Evolutionary conservation across 1,140 invertebrate species (phyloP), one percentile per base, ranked within the genome.

Genomic region (Euura saliciscinereae): DNA sequence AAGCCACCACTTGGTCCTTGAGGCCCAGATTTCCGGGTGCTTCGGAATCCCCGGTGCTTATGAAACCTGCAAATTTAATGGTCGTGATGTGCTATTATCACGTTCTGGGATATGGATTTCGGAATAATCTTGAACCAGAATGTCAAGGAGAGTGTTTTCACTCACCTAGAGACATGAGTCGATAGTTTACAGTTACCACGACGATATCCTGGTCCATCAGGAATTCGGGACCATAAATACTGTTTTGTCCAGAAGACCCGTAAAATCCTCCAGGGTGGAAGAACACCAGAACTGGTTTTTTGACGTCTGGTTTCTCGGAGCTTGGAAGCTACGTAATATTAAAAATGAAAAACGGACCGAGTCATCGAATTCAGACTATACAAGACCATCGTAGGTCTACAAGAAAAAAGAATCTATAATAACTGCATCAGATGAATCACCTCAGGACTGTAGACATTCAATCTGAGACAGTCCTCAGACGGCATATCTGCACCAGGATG

Each of bases 381-480:
- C 1, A 28, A 28, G 28, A 28, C 28, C 28, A 28, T 28, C 28
- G 28, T 28, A 28, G 28, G 10, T 64, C 10, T 64, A 64, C 59
- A 10, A 64, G 59, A 64, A 10, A 64, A n/a, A 11, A 64, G 1
- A 64, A 64, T 28, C 28, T 1, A 28, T 28, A 28, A 28, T 28
- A 28, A 28, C 28, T 28, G 28, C 28, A 28, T 28, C 28, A 28
- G 28, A 28, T 0, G 59, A 74, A 45, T 7, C 80, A 85, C 85
- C 73, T 78, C 79, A 51, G 93, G 93, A n/a, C 93, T 92, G 80
- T 93, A 95, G 5, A 96, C 91, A 81, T 95, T 96, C 8, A 97
- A 86, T 79, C 92, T 91, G 10, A 96, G 88, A 80, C 95, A 96
- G 82, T 97, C 94, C 88, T 93, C 92, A 70, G 71, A 76, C 13